phyloP scores from a whole-genome alignment of 2,888 invertebrate genomes.

The Fabriciana adippe region DNA sequence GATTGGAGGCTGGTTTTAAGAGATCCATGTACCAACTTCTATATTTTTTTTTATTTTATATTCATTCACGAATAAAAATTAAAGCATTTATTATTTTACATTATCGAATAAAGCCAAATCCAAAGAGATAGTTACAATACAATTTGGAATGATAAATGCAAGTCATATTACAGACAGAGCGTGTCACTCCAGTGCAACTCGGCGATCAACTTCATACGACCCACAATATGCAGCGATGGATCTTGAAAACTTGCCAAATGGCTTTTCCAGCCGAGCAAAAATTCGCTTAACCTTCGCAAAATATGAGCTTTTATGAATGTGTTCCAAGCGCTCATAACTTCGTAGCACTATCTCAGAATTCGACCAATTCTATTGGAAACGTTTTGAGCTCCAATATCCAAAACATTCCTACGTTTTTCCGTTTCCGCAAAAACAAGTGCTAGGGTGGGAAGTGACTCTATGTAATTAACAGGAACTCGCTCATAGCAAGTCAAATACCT shows the following conservation, averaged over 20 bases:
- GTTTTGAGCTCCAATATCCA: not conserved
- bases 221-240: slow-evolving; percentile 35
- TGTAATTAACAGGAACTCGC: slow-evolving; percentile 12
- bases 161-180: slow-evolving; percentile 33
- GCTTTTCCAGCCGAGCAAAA: slow-evolving; percentile 36
- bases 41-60: too few relatives aligned
- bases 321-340: slow-evolving; percentile 19
- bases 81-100: not conserved
- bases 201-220: slow-evolving; percentile 34
- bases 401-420: not conserved
- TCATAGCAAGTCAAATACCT: slow-evolving; percentile 20
- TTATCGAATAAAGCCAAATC: not conserved
- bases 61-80: not conserved
- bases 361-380: not conserved
- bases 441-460: slow-evolving; percentile 1
- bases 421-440: not conserved
- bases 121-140: not conserved
- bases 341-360: not conserved
- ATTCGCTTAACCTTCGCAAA: slow-evolving; percentile 36
- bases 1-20: not conserved
- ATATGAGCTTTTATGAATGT: slow-evolving; percentile 33
- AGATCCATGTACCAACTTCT: not conserved
- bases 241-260: slow-evolving; percentile 41
- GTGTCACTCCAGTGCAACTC: slow-evolving; percentile 33
- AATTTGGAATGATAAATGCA: slow-evolving; percentile 20